Evolutionary conservation across 2,797 vertebrate species (phyloP), one percentile per base, ranked within the genome.

Genomic region (Cheirogaleus major): DNA sequence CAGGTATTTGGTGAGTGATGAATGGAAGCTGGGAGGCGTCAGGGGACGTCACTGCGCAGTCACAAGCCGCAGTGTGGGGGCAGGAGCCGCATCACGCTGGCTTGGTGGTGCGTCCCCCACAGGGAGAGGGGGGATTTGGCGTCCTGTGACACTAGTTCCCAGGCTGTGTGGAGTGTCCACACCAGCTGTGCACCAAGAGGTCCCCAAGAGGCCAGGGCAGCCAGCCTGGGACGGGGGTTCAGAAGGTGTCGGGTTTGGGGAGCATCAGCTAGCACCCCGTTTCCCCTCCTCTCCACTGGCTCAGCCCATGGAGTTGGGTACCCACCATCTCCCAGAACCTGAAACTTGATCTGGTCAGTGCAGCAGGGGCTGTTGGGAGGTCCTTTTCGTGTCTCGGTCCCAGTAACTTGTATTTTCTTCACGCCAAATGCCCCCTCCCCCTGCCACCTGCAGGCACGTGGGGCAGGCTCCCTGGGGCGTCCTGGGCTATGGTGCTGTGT

Each of bases 401-500:
- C 69, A 18, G 20, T 25, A 10, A 23, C n/a, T 35, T 43, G 38
- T 5, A 4, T 48, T 7, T 17, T 55, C 57, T 32, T 70, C 9
- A 2, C 20, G 1, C 48, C 0, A 0, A 25, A 15, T 10, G 18
- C 6, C 23, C 0, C 25, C 10, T 4, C 15, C 30, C 25, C 41
- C 38, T 10, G 30, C 15, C 27, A 0, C 41, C 8, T 6, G 41
- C 30, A 63, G 38, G 45, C 7, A 2, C 12, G 8, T 0, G 41
- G 30, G 30, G n/a, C 18, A 2, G 15, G 48, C 50, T 52, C 38
- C 18, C 2, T 0, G 1, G 2, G 25, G 35, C 9, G 14, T 50
- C 20, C 20, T 20, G 14, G 7, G 18, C 23, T 10, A 4, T 0
- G 35, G 25, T 0, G 15, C 0, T 9, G 5, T 0, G 32, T 9